Conservation (phyloP, 2,797 vertebrate species). For the Thripadectes ignobilis region DNA sequence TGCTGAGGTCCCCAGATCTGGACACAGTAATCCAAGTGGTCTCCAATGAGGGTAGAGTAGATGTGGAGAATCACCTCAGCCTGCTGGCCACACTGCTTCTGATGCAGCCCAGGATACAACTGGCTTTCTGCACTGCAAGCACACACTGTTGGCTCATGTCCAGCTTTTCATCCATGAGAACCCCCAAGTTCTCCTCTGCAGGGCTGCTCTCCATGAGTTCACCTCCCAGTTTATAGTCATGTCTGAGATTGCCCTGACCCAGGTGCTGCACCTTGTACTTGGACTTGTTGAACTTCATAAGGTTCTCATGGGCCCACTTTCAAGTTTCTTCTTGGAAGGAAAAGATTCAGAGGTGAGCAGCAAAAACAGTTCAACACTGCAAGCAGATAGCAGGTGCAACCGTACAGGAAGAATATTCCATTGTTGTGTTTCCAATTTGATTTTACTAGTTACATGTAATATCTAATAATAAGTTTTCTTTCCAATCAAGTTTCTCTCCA, state of each 20-base stretch:
- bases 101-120: not conserved
- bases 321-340: not conserved
- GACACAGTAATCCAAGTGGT: not conserved
- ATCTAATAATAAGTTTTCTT: not conserved
- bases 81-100: not conserved
- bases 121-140: too few species aligned
- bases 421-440: not conserved
- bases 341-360: not conserved
- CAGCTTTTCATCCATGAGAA: fast-evolving
- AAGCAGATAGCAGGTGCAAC: not conserved
- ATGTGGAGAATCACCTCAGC: not conserved
- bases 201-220: not conserved
- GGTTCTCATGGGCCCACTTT: not conserved
- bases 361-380: not conserved
- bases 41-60: not conserved
- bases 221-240: not conserved
- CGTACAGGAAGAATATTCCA: not conserved
- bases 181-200: fast-evolving
- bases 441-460: not conserved
- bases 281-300: not conserved
- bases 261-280: not conserved
- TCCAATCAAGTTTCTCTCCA: not conserved
- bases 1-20: not conserved
- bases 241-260: not conserved
- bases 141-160: not conserved